Evolutionary conservation across 37 sponge, comb jelly and placozoan genomes (phyloP).

Genomic region (Spongilla lacustris): DNA sequence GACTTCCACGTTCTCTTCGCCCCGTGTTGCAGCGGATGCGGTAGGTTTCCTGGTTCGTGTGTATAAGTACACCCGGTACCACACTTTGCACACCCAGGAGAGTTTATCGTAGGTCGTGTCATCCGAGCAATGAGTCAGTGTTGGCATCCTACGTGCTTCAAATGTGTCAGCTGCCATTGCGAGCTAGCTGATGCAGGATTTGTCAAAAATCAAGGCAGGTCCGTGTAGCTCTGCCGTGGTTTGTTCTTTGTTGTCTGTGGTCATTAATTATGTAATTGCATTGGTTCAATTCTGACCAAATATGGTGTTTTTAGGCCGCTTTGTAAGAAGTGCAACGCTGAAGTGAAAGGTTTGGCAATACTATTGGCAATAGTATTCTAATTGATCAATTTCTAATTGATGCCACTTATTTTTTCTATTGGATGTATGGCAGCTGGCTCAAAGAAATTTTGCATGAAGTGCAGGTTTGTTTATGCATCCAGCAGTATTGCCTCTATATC

Average conservation of each 20-base stretch:
- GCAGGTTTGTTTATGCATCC: slow-evolving; percentile 59
- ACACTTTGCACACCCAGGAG: slow-evolving; percentile 46
- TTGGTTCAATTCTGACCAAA: not conserved
- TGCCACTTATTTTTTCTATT: not conserved
- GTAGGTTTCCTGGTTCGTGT: slow-evolving; percentile 49
- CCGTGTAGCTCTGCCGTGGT: slow-evolving; percentile 5
- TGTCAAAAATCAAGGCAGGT: slow-evolving; percentile 96
- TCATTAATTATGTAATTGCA: not conserved
- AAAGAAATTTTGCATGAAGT: slow-evolving; percentile 87
- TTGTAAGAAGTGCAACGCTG: slow-evolving; percentile 89
- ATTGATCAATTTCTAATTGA: not conserved
- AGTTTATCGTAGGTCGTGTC: slow-evolving; percentile 93
- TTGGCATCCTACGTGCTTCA: slow-evolving; percentile 99
- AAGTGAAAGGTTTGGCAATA: slow-evolving; percentile 70
- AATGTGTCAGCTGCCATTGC: slow-evolving; percentile 89
- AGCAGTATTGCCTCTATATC: not conserved
- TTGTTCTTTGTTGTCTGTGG: no score
- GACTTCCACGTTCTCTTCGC: slow-evolving; percentile 97
- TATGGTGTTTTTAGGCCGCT: slow-evolving; percentile 68
- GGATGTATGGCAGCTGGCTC: slow-evolving; percentile 44
- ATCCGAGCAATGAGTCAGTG: slow-evolving; percentile 92
- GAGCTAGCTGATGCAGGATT: slow-evolving; percentile 95
- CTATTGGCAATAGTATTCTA: not conserved
- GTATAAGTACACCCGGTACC: not conserved
- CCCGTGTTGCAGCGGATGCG: slow-evolving; percentile 95